Evolutionary conservation across 2,113 vertebrate genomes (phyloP).

Genomic region (Phylloscopus whistleri): DNA sequence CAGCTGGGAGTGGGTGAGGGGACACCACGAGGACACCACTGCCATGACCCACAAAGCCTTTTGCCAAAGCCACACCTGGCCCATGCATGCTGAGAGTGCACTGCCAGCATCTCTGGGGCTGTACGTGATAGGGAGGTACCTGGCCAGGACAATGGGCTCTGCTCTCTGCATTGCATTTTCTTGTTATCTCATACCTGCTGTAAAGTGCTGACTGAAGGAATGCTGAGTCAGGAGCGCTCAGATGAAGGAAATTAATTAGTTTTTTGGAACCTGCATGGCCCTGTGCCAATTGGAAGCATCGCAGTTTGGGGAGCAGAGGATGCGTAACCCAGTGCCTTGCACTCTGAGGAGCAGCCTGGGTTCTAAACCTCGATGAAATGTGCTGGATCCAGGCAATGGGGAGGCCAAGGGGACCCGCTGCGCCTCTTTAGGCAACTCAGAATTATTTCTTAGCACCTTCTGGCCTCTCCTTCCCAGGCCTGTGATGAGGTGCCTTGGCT

Average conservation of each 20-base stretch:
- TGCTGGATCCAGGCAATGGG: neutral
- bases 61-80: neutral
- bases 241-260: neutral
- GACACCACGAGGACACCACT: neutral
- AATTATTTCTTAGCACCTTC: neutral
- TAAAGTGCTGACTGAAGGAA: slow-evolving; percentile 10
- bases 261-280: neutral
- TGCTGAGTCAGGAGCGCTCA: neutral
- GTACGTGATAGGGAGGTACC: neutral
- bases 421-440: neutral
- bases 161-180: neutral
- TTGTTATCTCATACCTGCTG: neutral
- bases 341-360: neutral
- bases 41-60: neutral
- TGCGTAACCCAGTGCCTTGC: neutral
- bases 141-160: rapidly evolving
- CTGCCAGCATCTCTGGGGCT: neutral
- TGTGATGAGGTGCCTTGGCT: neutral
- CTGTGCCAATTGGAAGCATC: neutral
- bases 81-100: neutral
- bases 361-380: neutral
- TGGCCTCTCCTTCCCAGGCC: neutral
- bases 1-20: neutral
- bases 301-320: neutral
- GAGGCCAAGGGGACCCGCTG: neutral